Conservation (phyloP, 2,797 vertebrate species). For the Anableps anableps region DNA sequence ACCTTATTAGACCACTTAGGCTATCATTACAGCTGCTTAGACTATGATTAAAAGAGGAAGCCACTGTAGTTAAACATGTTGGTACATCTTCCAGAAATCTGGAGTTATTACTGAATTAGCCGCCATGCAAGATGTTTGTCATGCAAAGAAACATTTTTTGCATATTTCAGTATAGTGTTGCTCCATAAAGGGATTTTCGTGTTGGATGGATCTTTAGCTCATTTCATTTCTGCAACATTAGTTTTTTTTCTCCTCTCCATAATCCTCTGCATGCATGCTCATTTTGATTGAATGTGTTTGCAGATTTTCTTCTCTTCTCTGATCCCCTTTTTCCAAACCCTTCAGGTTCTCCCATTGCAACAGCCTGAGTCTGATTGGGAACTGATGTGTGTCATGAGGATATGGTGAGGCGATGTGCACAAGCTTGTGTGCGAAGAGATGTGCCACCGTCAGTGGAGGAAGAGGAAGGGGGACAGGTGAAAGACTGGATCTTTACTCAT, state of each 20-base stretch:
- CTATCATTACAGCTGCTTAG: conserved; percentile 6
- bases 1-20: conserved; percentile 33
- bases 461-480: conserved; percentile 22
- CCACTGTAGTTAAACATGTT: conserved; percentile 13
- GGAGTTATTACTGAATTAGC: conserved; percentile 6
- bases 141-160: conserved; percentile 1
- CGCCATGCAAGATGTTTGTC: conserved; percentile 1
- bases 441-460: conserved; percentile 39
- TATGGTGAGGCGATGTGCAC: conserved; percentile 81
- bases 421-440: conserved; percentile 69
- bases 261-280: conserved; percentile 36
- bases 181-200: conserved; percentile 5
- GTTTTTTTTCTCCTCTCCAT: conserved; percentile 26
- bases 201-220: conserved; percentile 39
- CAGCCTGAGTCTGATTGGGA: conserved; percentile 43
- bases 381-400: conserved; percentile 63
- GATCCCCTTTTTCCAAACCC: conserved; percentile 38
- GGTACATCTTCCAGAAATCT: conserved; percentile 17
- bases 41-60: conserved; percentile 16
- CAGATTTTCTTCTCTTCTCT: conserved; percentile 37
- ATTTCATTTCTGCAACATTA: conserved; percentile 51
- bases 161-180: conserved; percentile 9
- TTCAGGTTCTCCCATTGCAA: conserved; percentile 44
- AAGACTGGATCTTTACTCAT: conserved; percentile 42
- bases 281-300: conserved; percentile 39